Percentiles rank a stretch among this genome's conserved stretches.
Evolutionary conservation across 2,888 invertebrate genomes (phyloP).

Genomic region (Rotaria sp.): DNA sequence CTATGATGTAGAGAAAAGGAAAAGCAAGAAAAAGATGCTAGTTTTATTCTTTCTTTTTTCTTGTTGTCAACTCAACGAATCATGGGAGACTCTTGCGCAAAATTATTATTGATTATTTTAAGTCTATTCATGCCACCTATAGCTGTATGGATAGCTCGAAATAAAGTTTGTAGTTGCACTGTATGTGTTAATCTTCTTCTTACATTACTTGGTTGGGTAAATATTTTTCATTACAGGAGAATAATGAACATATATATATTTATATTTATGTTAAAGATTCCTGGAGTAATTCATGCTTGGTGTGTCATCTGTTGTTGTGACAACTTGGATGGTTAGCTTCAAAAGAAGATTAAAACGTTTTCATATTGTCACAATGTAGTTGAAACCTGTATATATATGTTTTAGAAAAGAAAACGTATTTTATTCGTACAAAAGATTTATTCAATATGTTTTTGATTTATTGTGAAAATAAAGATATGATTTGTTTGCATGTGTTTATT

Average conservation of each 20-base stretch:
- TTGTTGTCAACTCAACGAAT: background rate
- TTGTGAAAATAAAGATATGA: too few species aligned
- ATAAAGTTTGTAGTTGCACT: conserved; percentile 23
- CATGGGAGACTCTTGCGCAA: background rate
- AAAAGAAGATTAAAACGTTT: background rate
- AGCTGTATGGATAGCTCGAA: conserved; percentile 4
- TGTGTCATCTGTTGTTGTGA: conserved; percentile 1
- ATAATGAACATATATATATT: background rate
- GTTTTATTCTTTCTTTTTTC: background rate
- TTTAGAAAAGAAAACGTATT: background rate
- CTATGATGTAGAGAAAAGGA: background rate
- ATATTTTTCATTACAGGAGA: background rate
- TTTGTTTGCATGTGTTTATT: too few species aligned
- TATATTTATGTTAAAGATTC: background rate
- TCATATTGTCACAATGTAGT: background rate
- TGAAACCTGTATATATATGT: background rate
- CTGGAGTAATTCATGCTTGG: conserved; percentile 16
- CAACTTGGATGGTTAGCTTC: background rate
- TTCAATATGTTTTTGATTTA: too few species aligned
- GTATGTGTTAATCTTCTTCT: background rate
- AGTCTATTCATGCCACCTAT: background rate
- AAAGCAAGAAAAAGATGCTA: background rate
- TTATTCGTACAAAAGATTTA: background rate
- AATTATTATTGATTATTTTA: background rate
- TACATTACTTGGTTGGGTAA: background rate